phyloP scores from a whole-genome alignment of 2,113 vertebrate genomes.

The Nothoprocta pentlandii region DNA sequence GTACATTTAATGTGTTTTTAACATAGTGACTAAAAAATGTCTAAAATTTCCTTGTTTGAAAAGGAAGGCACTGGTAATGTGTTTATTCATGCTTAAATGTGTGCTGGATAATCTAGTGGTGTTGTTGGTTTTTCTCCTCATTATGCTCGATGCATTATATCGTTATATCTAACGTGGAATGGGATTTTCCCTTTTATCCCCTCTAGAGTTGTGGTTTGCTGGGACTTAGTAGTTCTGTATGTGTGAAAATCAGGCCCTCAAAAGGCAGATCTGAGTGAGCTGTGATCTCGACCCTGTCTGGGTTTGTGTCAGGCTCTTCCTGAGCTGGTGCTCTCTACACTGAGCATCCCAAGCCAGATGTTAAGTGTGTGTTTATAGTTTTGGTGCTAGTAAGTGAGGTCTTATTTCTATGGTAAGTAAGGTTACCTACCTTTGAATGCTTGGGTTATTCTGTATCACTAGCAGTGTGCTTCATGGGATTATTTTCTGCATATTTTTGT shows the following conservation, averaged over 20 bases:
- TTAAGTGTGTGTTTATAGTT: neutral
- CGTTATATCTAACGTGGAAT: neutral
- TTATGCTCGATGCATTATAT: neutral
- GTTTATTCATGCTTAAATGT: neutral
- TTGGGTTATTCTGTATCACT: neutral
- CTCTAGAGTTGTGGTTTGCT: neutral
- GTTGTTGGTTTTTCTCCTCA: neutral
- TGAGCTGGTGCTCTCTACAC: neutral
- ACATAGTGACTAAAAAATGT: neutral
- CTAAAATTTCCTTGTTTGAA: neutral
- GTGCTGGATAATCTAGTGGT: neutral
- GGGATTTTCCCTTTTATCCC: neutral
- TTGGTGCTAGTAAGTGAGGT: neutral
- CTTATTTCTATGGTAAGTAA: neutral
- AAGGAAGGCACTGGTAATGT: neutral
- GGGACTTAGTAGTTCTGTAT: neutral
- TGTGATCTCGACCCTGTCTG: neutral
- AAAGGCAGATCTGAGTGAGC: neutral
- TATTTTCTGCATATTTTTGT: neutral
- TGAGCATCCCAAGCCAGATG: fast-evolving
- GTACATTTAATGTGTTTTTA: neutral
- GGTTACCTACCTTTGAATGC: neutral
- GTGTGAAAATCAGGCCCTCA: neutral
- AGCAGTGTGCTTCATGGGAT: neutral
- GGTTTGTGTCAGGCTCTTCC: fast-evolving